Percentiles rank a stretch among this genome's conserved stretches.
Evolutionary conservation across 1,140 invertebrate species (phyloP).

Genomic region (Uloborus diversus): DNA sequence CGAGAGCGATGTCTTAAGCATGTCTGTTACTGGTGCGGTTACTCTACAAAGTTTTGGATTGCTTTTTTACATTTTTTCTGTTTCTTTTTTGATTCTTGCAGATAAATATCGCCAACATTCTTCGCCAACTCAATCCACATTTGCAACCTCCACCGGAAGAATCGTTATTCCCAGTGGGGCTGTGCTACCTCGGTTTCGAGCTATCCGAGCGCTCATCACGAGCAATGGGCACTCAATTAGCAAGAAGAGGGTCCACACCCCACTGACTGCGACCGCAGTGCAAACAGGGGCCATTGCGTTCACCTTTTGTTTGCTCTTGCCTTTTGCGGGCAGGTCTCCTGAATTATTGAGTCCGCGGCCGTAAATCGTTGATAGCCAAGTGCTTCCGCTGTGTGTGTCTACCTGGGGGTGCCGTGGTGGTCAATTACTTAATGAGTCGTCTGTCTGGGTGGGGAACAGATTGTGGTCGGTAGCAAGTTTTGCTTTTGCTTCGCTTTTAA

Average conservation of each 20-base stretch:
- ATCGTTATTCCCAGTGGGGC: neutral
- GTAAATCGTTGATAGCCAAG: conserved; percentile 17
- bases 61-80: too few relatives aligned
- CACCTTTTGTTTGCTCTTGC: conserved; percentile 36
- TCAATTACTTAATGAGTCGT: conserved; percentile 41
- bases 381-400: neutral
- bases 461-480: conserved; percentile 8
- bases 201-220: neutral
- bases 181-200: conserved; percentile 8
- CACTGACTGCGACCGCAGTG: conserved; percentile 14
- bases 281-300: conserved; percentile 38
- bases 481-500: neutral
- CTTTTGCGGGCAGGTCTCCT: conserved; percentile 10
- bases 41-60: too few relatives aligned
- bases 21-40: too few relatives aligned
- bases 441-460: conserved; percentile 12
- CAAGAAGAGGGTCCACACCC: conserved; percentile 11
- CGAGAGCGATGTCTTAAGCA: too few relatives aligned
- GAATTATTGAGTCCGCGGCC: conserved; percentile 29
- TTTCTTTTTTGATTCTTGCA: too few relatives aligned
- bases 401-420: neutral
- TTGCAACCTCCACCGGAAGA: neutral
- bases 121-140: neutral
- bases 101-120: neutral
- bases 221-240: conserved; percentile 44